A percentile compares a stretch with the other conserved stretches of the same genome.
These are phyloP conservation scores for Rhagoletis pomonella DNA, from an alignment of 1,140 invertebrate species.

Conservation along the genomic window DNA sequence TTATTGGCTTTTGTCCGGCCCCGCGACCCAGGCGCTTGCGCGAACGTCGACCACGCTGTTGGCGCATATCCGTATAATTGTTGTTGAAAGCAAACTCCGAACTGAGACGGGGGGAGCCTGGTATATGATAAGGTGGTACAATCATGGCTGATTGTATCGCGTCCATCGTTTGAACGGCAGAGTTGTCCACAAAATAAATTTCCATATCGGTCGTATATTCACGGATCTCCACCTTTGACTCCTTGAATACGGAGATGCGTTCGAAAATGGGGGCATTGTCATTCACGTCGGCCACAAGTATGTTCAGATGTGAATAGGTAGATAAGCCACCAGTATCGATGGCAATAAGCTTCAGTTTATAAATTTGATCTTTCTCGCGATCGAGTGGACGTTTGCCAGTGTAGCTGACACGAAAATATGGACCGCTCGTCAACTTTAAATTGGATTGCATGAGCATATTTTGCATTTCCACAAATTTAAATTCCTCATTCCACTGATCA, in stretches of 20 bases:
- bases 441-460: slow-evolving; percentile 67
- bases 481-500: slow-evolving; percentile 72
- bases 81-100: slow-evolving; percentile 57
- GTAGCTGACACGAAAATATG: slow-evolving; percentile 68
- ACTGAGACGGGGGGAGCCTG: slow-evolving; percentile 65
- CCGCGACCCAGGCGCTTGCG: slow-evolving; percentile 52
- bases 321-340: slow-evolving; percentile 84
- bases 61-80: background rate
- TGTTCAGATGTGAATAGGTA: slow-evolving; percentile 82
- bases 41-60: slow-evolving; percentile 28
- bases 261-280: slow-evolving; percentile 86
- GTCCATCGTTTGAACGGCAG: slow-evolving; percentile 57
- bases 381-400: slow-evolving; percentile 80
- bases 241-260: slow-evolving; percentile 80
- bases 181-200: slow-evolving; percentile 75
- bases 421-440: slow-evolving; percentile 63
- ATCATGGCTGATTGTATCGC: slow-evolving; percentile 66
- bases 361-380: slow-evolving; percentile 82
- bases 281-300: slow-evolving; percentile 87
- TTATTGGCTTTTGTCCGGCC: slow-evolving; percentile 52
- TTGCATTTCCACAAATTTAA: slow-evolving; percentile 71
- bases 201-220: slow-evolving; percentile 77
- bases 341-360: slow-evolving; percentile 83
- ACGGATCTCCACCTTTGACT: slow-evolving; percentile 80
- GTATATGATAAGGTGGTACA: slow-evolving; percentile 67